These are phyloP conservation scores for Caenorhabditis sulstoni DNA, from an alignment of 2,888 invertebrate species.

Conservation along the genomic window DNA sequence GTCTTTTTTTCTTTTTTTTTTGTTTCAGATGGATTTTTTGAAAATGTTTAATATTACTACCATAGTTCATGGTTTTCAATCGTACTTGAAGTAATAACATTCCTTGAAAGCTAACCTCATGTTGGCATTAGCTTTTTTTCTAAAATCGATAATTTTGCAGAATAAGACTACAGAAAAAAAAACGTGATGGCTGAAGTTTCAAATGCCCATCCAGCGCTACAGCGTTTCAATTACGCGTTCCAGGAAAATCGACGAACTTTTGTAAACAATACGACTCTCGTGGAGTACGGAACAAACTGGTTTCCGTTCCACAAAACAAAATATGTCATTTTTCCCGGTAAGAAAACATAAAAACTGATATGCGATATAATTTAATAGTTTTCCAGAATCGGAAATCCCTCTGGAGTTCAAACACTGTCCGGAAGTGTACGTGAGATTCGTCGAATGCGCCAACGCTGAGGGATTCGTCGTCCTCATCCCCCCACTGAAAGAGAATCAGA, in stretches of 20 bases:
- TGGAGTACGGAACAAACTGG: conserved; percentile 25
- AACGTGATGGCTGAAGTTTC: not conserved
- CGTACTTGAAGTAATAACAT: too few relatives aligned
- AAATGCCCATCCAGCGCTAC: not conserved
- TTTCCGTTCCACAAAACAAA: conserved; percentile 15
- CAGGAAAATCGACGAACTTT: conserved; percentile 2
- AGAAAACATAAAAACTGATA: not conserved
- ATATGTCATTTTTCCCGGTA: conserved; percentile 36
- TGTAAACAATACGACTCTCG: conserved; percentile 11
- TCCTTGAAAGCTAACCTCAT: too few relatives aligned
- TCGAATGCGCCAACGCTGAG: conserved; percentile 17
- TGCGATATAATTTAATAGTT: not conserved
- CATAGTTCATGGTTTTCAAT: too few relatives aligned
- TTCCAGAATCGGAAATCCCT: conserved; percentile 32
- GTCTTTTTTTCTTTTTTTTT: too few relatives aligned
- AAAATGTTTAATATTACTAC: too few relatives aligned
- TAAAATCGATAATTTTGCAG: too few relatives aligned
- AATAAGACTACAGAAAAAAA: too few relatives aligned
- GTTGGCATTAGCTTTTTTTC: too few relatives aligned
- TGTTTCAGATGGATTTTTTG: too few relatives aligned
- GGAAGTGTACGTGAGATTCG: conserved; percentile 12
- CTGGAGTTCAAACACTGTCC: conserved; percentile 10
- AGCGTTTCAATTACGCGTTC: conserved; percentile 36
- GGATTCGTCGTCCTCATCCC: conserved; percentile 28
- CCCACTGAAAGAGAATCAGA: too few relatives aligned